These are phyloP conservation scores for Helicolenus hilgendorfi DNA, from an alignment of 2,797 vertebrate species.

Conservation along the genomic window DNA sequence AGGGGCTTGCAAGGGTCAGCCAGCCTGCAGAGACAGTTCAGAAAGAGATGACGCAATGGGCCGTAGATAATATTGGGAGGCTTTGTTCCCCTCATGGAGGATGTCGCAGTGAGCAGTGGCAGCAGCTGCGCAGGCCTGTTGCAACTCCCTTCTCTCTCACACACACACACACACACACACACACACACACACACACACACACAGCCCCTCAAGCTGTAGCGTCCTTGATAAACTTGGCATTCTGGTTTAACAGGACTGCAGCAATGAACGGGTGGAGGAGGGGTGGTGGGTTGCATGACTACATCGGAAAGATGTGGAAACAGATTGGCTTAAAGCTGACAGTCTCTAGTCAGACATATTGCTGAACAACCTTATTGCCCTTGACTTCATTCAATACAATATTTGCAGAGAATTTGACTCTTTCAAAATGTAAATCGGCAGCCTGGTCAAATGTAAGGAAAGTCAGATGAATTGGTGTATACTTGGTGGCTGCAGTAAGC, in stretches of 20 bases:
- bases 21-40: slow-evolving; percentile 21
- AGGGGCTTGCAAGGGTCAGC: slow-evolving; percentile 49
- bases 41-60: slow-evolving; percentile 52
- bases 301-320: slow-evolving; percentile 24
- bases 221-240: slow-evolving; percentile 74
- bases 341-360: background rate
- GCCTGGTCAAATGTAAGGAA: slow-evolving; percentile 35
- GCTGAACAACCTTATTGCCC: slow-evolving; percentile 22
- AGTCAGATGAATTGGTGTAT: slow-evolving; percentile 22
- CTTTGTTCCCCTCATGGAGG: slow-evolving; percentile 47
- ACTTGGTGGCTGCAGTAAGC: slow-evolving; percentile 92
- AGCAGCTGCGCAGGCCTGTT: slow-evolving; percentile 60
- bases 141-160: slow-evolving; percentile 30
- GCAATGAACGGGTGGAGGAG: slow-evolving; percentile 49
- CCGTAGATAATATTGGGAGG: slow-evolving; percentile 47
- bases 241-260: slow-evolving; percentile 73
- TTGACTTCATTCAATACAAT: slow-evolving; percentile 10
- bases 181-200: background rate
- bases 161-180: background rate
- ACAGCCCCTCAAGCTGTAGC: slow-evolving; percentile 49
- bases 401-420: slow-evolving; percentile 37
- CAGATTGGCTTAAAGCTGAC: slow-evolving; percentile 20
- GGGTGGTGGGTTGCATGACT: slow-evolving; percentile 11
- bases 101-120: slow-evolving; percentile 60
- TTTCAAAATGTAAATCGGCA: slow-evolving; percentile 45